These are phyloP conservation scores for Hemiprocne comata DNA, from an alignment of 2,113 vertebrate genomes.

Conservation along the genomic window DNA sequence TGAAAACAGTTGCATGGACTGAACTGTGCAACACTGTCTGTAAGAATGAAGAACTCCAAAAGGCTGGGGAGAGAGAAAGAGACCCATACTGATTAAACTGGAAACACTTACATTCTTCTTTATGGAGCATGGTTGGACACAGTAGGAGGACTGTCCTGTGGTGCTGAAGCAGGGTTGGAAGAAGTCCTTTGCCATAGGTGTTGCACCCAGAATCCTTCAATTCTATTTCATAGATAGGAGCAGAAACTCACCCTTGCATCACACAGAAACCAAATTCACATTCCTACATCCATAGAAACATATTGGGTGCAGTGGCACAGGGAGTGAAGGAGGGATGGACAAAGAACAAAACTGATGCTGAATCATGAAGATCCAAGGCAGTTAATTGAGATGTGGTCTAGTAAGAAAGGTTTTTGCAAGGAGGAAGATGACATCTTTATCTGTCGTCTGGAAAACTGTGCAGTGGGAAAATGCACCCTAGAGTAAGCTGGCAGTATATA, in stretches of 20 bases:
- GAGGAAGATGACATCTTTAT: background rate
- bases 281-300: background rate
- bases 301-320: rapidly evolving
- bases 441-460: background rate
- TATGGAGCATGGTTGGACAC: background rate
- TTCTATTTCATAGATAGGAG: background rate
- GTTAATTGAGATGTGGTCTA: background rate
- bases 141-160: background rate
- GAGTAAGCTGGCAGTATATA: background rate
- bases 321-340: background rate
- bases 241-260: background rate
- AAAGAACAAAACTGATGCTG: background rate
- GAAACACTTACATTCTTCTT: background rate
- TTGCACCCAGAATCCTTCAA: background rate
- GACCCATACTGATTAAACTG: background rate
- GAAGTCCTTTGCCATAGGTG: background rate
- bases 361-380: background rate
- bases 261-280: background rate
- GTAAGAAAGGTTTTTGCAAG: background rate
- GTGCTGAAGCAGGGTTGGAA: background rate
- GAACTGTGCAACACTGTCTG: background rate
- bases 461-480: background rate
- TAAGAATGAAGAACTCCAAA: background rate
- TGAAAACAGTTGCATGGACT: background rate
- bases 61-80: background rate